These are phyloP conservation scores for Dasyurus viverrinus DNA, from an alignment of 2,113 vertebrate genomes.

Conservation along the genomic window DNA sequence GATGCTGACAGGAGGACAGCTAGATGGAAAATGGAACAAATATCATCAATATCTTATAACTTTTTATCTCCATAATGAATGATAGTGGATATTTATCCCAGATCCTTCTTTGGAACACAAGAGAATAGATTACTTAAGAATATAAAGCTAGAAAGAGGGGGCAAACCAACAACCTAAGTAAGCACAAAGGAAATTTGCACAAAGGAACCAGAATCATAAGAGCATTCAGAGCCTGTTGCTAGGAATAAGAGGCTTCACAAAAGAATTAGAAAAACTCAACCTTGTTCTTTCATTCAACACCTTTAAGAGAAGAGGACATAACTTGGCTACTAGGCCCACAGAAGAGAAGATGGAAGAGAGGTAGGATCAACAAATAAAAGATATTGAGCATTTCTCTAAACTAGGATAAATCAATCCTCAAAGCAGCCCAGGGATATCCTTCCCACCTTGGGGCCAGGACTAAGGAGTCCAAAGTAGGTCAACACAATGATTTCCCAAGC, in stretches of 20 bases:
- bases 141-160: background rate
- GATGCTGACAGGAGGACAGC: background rate
- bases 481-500: background rate
- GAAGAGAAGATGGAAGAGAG: background rate
- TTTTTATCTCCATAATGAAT: background rate
- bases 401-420: background rate
- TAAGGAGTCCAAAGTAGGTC: background rate
- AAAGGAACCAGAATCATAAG: background rate
- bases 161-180: background rate
- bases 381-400: background rate
- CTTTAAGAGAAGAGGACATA: background rate
- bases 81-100: background rate
- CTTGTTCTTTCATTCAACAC: background rate
- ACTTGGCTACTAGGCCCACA: background rate
- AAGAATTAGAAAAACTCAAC: background rate
- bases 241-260: background rate
- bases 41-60: background rate
- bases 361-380: background rate
- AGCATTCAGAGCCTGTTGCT: background rate
- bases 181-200: background rate
- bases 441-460: background rate
- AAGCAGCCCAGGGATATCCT: background rate
- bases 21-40: background rate
- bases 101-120: background rate
- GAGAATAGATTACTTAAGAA: background rate